Evolutionary conservation across 2,888 invertebrate genomes (phyloP).

Genomic region (Fragum whitleyi): DNA sequence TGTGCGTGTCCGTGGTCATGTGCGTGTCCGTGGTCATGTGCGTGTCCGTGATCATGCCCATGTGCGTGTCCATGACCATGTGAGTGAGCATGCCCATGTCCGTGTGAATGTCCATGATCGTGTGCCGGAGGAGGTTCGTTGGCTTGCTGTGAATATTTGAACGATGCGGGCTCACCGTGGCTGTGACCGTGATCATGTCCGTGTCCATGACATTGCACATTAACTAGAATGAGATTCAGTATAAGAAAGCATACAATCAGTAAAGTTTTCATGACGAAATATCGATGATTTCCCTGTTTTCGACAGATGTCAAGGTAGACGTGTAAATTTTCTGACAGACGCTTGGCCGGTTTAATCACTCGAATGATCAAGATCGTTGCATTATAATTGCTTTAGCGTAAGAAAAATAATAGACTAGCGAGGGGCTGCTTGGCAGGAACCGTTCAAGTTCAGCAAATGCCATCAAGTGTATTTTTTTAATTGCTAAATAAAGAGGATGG

Average conservation of each 20-base stretch:
- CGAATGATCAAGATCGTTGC: slow-evolving; percentile 26
- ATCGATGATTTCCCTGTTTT: neutral
- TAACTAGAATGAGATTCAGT: neutral
- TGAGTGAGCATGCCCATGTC: slow-evolving; percentile 67
- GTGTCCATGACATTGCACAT: slow-evolving; percentile 17
- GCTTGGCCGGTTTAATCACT: slow-evolving; percentile 18
- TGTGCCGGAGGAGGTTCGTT: slow-evolving; percentile 84
- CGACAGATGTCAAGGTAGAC: slow-evolving; percentile 40
- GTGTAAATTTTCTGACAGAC: slow-evolving; percentile 46
- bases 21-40: slow-evolving; percentile 42
- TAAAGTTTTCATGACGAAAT: slow-evolving; percentile 1
- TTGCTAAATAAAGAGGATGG: too few relatives aligned
- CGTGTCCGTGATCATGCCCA: slow-evolving; percentile 44
- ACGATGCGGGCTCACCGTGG: slow-evolving; percentile 88
- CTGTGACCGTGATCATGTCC: slow-evolving; percentile 70
- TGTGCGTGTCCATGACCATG: slow-evolving; percentile 45
- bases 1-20: slow-evolving; percentile 66
- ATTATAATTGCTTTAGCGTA: neutral
- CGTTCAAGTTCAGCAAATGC: too few relatives aligned
- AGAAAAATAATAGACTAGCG: neutral
- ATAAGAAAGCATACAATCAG: neutral
- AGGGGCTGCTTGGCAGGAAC: too few relatives aligned
- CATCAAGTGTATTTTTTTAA: too few relatives aligned
- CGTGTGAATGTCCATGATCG: slow-evolving; percentile 69
- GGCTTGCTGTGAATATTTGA: slow-evolving; percentile 93